Evolutionary conservation across 1,140 invertebrate genomes (phyloP).

Genomic region (Drosophila nannoptera): DNA sequence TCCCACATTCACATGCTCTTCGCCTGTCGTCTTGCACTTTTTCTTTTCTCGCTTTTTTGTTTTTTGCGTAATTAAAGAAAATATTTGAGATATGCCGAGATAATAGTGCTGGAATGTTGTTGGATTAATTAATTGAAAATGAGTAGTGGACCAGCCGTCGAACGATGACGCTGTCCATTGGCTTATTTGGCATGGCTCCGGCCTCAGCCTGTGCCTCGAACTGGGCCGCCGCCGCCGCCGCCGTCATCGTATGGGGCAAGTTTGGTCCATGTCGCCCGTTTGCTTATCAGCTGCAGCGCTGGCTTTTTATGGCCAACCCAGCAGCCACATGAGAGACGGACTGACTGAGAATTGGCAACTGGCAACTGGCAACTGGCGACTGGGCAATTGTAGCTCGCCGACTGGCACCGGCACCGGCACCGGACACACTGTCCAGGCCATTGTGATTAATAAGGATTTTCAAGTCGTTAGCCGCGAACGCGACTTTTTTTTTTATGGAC

Average conservation of each 20-base stretch:
- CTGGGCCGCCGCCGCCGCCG: background rate
- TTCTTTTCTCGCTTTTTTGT: background rate
- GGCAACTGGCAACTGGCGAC: too few species aligned
- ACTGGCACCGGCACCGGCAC: background rate
- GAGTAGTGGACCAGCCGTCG: constrained; percentile 59
- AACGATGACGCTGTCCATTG: constrained; percentile 32
- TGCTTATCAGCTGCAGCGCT: constrained; percentile 73
- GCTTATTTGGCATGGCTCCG: constrained; percentile 49
- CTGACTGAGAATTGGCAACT: constrained; percentile 9
- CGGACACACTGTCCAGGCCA: constrained; percentile 32
- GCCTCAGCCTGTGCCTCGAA: too few species aligned
- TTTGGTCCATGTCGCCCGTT: constrained; percentile 70
- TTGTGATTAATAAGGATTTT: constrained; percentile 78
- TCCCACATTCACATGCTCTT: constrained; percentile 20
- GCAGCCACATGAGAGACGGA: constrained; percentile 40
- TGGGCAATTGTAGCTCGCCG: too few species aligned
- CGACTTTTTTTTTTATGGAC: constrained; percentile 47
- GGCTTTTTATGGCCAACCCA: constrained; percentile 71
- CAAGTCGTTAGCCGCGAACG: constrained; percentile 67
- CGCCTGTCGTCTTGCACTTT: constrained; percentile 15
- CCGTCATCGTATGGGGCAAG: constrained; percentile 11
- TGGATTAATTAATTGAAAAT: constrained; percentile 78
- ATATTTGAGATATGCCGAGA: constrained; percentile 77
- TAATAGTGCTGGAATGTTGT: constrained; percentile 77
- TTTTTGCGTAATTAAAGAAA: constrained; percentile 74